phyloP scores from a whole-genome alignment of 2,888 invertebrate species.

The Mythimna impura region DNA sequence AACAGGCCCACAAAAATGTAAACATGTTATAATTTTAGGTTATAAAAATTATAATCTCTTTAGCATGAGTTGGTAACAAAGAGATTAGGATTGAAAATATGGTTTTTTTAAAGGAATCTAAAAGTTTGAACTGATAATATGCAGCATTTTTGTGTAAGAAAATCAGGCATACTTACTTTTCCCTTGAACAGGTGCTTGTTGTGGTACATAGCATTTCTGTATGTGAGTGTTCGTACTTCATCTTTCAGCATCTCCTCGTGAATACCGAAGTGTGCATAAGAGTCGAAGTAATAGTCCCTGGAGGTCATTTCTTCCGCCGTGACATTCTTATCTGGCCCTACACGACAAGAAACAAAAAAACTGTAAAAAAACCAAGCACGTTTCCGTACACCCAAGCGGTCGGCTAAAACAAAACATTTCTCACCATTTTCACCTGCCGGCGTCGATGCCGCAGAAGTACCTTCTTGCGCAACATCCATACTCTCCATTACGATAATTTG shows the following conservation, averaged over 20 bases:
- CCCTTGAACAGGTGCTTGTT: constrained; percentile 99
- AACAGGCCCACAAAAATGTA: constrained; percentile 19
- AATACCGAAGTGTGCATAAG: constrained; percentile 99
- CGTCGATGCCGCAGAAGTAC: constrained; percentile 83
- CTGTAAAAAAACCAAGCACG: constrained; percentile 79
- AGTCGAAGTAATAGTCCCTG: constrained; percentile 99
- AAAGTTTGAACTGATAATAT: not conserved
- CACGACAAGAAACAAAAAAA: constrained; percentile 63
- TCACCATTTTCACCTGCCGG: constrained; percentile 87
- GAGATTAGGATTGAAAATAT: constrained; percentile 14
- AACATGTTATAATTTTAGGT: constrained; percentile 54
- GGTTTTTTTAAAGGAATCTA: not conserved
- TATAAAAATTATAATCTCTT: constrained; percentile 32
- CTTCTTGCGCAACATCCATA: constrained; percentile 88
- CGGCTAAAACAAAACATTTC: constrained; percentile 65
- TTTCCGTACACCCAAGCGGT: constrained; percentile 76
- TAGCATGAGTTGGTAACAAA: constrained; percentile 50
- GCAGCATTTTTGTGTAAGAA: constrained; percentile 1
- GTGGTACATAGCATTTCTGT: constrained; percentile 99
- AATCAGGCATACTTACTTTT: constrained; percentile 88
- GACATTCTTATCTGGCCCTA: constrained; percentile 89
- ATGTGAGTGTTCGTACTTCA: constrained; percentile 99
- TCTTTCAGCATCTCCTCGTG: constrained; percentile 99
- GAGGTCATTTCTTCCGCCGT: constrained; percentile 99
- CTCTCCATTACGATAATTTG: constrained; percentile 85